Evolutionary conservation across 2,113 vertebrate genomes (phyloP).

Genomic region (Empidonax traillii): DNA sequence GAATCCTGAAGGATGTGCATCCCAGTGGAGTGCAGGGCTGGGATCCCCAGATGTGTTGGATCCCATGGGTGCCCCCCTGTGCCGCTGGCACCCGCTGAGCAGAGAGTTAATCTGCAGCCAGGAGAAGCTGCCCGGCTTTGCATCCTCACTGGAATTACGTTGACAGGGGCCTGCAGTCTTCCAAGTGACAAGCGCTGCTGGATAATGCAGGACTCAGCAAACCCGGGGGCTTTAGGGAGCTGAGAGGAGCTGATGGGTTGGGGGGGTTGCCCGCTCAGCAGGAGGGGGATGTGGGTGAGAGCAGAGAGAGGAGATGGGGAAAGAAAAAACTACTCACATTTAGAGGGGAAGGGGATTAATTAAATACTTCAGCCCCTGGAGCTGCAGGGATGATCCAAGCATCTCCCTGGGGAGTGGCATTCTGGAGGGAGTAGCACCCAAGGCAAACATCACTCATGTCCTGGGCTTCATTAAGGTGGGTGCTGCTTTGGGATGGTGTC

Average conservation of each 20-base stretch:
- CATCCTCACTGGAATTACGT: not conserved
- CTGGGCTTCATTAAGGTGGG: not conserved
- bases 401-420: not conserved
- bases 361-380: not conserved
- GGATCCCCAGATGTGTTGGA: accelerated
- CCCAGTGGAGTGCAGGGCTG: accelerated
- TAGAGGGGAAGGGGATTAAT: not conserved
- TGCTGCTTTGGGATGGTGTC: not conserved
- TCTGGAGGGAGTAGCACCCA: accelerated
- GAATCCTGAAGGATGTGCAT: not conserved
- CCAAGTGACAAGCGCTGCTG: not conserved
- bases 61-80: not conserved
- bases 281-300: not conserved
- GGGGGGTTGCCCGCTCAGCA: not conserved
- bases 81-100: accelerated
- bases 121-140: not conserved
- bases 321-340: accelerated
- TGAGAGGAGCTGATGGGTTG: not conserved
- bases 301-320: not conserved
- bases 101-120: not conserved
- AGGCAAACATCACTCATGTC: accelerated
- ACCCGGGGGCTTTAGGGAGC: not conserved
- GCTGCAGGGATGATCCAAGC: not conserved
- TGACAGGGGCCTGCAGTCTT: not conserved
- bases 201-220: not conserved